Percentiles rank a stretch among this genome's conserved stretches.
These are phyloP conservation scores for Acronicta psi DNA, from an alignment of 2,888 invertebrate genomes.

Conservation along the genomic window DNA sequence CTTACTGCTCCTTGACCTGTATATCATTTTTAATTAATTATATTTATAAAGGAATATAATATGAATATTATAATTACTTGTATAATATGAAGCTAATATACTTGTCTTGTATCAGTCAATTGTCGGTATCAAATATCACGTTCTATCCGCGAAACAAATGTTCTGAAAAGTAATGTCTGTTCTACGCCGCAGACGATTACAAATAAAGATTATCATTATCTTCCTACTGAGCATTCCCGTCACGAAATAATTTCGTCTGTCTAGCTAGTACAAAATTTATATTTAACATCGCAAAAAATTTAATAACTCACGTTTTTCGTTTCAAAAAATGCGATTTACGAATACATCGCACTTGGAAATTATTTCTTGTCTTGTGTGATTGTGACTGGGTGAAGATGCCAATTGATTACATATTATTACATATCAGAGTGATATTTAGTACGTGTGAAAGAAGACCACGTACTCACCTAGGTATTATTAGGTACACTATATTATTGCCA, in stretches of 20 bases:
- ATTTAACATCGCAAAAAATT: slow-evolving; percentile 66
- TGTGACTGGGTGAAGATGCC: slow-evolving; percentile 53
- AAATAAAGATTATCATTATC: slow-evolving; percentile 43
- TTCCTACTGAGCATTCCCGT: slow-evolving; percentile 21
- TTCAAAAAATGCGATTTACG: slow-evolving; percentile 21
- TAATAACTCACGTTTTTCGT: slow-evolving; percentile 35
- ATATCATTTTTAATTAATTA: too few relatives aligned
- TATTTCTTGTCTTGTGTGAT: slow-evolving; percentile 51
- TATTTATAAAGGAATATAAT: too few relatives aligned
- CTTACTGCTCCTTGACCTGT: too few relatives aligned
- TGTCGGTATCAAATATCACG: slow-evolving; percentile 12
- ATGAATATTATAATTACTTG: too few relatives aligned
- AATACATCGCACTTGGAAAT: slow-evolving; percentile 39
- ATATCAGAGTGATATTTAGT: slow-evolving; percentile 62
- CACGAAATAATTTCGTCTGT: slow-evolving; percentile 44
- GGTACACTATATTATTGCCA: slow-evolving; percentile 69
- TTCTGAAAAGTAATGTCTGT: slow-evolving; percentile 12
- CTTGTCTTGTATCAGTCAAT: background rate
- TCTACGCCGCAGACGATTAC: slow-evolving; percentile 33
- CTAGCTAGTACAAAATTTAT: slow-evolving; percentile 54
- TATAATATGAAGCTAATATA: background rate
- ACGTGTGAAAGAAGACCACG: slow-evolving; percentile 70
- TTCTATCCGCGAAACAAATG: slow-evolving; percentile 22
- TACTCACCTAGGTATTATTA: slow-evolving; percentile 68
- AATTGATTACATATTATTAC: slow-evolving; percentile 65